phyloP scores from a whole-genome alignment of 2,888 invertebrate genomes.

The Pollenia angustigena region DNA sequence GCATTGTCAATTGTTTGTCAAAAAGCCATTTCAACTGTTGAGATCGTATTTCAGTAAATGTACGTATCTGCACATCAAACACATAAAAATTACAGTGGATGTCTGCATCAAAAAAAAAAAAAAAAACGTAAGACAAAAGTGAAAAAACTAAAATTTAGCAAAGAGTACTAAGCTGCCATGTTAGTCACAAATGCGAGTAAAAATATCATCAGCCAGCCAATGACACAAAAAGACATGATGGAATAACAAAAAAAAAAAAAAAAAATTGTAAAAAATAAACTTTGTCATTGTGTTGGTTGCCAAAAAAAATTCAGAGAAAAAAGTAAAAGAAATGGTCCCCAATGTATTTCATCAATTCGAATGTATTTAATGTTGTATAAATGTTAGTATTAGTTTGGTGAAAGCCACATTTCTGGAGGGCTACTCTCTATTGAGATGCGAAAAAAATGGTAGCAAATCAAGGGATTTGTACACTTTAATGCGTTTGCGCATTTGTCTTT shows the following conservation, averaged over 20 bases:
- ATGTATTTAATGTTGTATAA: constrained; percentile 53
- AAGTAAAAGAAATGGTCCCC: constrained; percentile 59
- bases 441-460: no score
- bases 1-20: constrained; percentile 74
- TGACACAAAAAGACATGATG: constrained; percentile 67
- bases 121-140: constrained; percentile 34
- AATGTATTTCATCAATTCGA: constrained; percentile 67
- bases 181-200: constrained; percentile 43
- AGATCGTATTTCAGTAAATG: constrained; percentile 68
- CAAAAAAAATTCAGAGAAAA: constrained; percentile 50
- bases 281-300: constrained; percentile 64
- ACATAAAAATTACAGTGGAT: not conserved
- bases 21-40: constrained; percentile 70
- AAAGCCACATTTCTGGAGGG: constrained; percentile 15
- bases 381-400: constrained; percentile 5
- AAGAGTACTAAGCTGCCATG: constrained; percentile 50
- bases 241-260: constrained; percentile 41
- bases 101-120: constrained; percentile 17
- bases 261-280: constrained; percentile 50
- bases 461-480: no score
- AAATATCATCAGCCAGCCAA: constrained; percentile 61
- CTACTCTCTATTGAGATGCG: no score
- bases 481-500: no score
- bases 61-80: not conserved
- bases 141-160: constrained; percentile 30